These are phyloP conservation scores for Bos indicus DNA, from an alignment of 2,113 vertebrate species.

Conservation along the genomic window DNA sequence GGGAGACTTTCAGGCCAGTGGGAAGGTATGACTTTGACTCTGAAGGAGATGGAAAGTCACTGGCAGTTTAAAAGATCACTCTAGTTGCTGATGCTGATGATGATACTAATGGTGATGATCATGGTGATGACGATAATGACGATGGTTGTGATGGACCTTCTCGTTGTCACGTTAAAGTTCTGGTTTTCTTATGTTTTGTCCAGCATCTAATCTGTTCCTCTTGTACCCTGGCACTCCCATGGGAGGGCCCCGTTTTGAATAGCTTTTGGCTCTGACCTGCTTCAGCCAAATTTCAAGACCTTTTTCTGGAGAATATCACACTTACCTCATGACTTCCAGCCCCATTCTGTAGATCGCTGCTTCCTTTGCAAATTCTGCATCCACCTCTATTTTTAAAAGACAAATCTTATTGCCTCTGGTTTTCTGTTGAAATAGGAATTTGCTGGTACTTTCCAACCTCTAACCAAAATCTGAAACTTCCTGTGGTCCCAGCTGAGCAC, in stretches of 20 bases:
- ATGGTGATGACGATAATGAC: fast-evolving
- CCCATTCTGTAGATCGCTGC: not conserved
- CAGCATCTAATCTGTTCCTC: not conserved
- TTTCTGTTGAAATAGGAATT: not conserved
- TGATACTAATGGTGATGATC: no score
- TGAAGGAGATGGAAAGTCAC: not conserved
- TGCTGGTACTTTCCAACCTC: not conserved
- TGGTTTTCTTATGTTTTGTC: not conserved
- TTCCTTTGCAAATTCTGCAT: not conserved
- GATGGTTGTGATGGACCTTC: not conserved
- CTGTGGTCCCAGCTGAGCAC: not conserved
- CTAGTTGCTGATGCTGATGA: not conserved
- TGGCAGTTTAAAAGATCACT: not conserved
- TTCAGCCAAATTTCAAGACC: not conserved
- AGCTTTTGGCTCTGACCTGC: not conserved
- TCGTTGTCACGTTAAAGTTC: not conserved
- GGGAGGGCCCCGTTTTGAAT: not conserved
- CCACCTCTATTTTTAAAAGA: not conserved
- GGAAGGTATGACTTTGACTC: not conserved
- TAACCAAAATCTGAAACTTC: not conserved
- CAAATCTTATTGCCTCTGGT: not conserved
- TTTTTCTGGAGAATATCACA: not conserved
- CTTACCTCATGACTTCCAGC: not conserved
- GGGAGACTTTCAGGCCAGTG: not conserved
- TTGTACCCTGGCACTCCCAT: not conserved